Conservation (phyloP, 2,113 vertebrate species). For the Thunnus maccoyii region DNA sequence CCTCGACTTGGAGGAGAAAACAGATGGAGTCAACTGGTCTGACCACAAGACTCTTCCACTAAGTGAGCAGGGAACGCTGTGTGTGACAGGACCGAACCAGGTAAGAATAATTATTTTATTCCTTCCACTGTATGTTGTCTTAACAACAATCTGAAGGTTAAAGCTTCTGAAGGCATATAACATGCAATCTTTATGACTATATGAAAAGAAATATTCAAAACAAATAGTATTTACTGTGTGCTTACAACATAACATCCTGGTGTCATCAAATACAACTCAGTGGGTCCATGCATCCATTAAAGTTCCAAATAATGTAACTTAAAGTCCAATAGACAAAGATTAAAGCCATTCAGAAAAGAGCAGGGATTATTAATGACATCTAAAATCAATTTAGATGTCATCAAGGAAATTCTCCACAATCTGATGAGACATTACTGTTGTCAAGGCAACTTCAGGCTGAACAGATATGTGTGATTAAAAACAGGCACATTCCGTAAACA, state of each 20-base stretch:
- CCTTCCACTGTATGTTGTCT: not conserved
- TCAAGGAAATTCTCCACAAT: not conserved
- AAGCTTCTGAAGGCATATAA: not conserved
- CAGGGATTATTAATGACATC: not conserved
- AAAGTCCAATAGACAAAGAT: not conserved
- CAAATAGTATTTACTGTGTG: not conserved
- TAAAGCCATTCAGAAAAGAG: not conserved
- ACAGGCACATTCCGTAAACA: not conserved
- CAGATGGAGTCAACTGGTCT: slow-evolving; percentile 84
- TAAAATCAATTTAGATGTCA: not conserved
- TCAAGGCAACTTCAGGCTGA: not conserved
- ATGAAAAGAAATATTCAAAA: not conserved
- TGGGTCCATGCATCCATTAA: not conserved
- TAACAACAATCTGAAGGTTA: not conserved
- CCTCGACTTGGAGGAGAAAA: slow-evolving; percentile 86
- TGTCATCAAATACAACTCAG: not conserved
- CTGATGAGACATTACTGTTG: slow-evolving; percentile 1
- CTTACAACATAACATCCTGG: not conserved
- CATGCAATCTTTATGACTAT: not conserved
- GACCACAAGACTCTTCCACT: slow-evolving; percentile 88
- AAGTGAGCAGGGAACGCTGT: slow-evolving; percentile 81
- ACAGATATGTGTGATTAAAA: not conserved
- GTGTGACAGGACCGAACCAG: slow-evolving; percentile 84
- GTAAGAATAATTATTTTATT: slow-evolving; percentile 63
- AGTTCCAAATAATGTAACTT: not conserved